phyloP scores from a whole-genome alignment of 2,888 invertebrate genomes.

The Achlya flavicornis region DNA sequence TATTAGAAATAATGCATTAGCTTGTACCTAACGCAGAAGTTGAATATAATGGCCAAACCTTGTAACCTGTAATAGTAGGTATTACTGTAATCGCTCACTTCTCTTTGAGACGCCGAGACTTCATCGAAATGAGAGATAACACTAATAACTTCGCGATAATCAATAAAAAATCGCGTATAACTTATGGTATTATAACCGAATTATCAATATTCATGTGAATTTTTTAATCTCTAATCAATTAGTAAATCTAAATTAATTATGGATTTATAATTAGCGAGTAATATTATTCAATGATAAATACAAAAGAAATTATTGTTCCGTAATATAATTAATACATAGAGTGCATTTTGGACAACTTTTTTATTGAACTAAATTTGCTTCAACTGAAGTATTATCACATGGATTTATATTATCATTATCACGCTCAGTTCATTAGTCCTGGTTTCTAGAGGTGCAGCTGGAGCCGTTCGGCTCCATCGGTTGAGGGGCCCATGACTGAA shows the following conservation, averaged over 20 bases:
- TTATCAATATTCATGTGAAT: not conserved
- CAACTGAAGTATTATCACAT: no score
- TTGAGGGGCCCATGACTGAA: no score
- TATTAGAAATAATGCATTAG: no score
- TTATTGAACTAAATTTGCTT: no score
- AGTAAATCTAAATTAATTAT: not conserved
- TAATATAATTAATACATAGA: no score
- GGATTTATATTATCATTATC: no score
- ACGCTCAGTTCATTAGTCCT: no score
- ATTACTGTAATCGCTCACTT: not conserved
- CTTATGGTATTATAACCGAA: not conserved
- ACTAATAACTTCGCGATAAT: not conserved
- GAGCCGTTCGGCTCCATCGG: no score
- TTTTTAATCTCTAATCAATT: not conserved
- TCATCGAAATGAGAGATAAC: not conserved
- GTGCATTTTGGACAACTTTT: no score
- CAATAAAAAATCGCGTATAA: not conserved
- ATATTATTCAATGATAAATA: no score
- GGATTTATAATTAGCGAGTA: not conserved
- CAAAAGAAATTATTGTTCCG: no score
- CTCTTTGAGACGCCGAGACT: not conserved
- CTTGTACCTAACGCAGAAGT: not conserved
- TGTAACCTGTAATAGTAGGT: not conserved
- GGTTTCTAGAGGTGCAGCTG: no score
- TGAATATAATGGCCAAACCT: not conserved